phyloP scores from a whole-genome alignment of 1,140 invertebrate species.

The Papilio glaucus region DNA sequence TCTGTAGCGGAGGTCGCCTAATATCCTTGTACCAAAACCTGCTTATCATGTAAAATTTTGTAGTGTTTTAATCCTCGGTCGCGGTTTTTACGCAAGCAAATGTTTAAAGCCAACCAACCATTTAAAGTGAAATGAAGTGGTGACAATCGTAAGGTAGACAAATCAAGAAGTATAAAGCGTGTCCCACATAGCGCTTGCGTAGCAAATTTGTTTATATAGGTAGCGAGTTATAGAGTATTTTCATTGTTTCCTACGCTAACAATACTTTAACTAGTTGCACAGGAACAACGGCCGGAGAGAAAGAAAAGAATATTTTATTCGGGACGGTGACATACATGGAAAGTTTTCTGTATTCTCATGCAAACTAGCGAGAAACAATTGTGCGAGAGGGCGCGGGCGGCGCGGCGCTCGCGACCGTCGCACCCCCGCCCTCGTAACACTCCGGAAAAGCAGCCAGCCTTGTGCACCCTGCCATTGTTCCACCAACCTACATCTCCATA shows the following conservation, averaged over 20 bases:
- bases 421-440: constrained; percentile 56
- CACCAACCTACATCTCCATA: constrained; percentile 52
- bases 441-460: constrained; percentile 61
- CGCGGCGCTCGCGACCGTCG: constrained; percentile 53
- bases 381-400: constrained; percentile 46
- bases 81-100: too few relatives aligned
- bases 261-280: constrained; percentile 68
- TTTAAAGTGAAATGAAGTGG: too few relatives aligned
- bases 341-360: constrained; percentile 77
- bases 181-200: constrained; percentile 5
- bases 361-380: constrained; percentile 74
- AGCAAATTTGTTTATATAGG: constrained; percentile 30
- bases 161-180: constrained; percentile 14
- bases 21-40: too few relatives aligned
- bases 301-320: constrained; percentile 78
- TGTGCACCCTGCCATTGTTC: constrained; percentile 53
- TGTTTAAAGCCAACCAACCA: too few relatives aligned
- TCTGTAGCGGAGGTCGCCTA: too few relatives aligned
- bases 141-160: not conserved
- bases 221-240: constrained; percentile 48
- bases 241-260: constrained; percentile 61
- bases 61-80: too few relatives aligned
- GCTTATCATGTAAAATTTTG: too few relatives aligned
- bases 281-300: constrained; percentile 63
- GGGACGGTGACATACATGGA: constrained; percentile 71